These are phyloP conservation scores for Chrysogorgia sp. DNA, from an alignment of 92 coral and sea anemone species.

Conservation along the genomic window DNA sequence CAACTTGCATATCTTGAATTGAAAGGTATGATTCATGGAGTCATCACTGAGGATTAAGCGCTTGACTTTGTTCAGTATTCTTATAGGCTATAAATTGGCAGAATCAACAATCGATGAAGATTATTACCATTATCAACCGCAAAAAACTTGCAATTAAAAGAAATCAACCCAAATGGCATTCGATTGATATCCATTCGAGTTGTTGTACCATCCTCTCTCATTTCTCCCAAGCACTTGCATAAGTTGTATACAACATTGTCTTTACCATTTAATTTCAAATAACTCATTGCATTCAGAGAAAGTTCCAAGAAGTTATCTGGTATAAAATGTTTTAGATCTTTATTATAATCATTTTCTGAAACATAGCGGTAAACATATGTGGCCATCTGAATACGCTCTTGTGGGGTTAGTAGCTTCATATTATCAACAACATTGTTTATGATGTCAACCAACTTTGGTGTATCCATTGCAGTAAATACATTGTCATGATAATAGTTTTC, in stretches of 20 bases:
- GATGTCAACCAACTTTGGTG: conserved; percentile 6
- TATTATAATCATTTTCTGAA: conserved; percentile 27
- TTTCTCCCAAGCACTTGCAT: conserved; percentile 38
- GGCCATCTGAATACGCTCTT: conserved; percentile 26
- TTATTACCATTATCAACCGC: conserved; percentile 50
- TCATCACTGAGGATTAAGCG: conserved; percentile 50
- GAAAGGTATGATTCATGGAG: conserved; percentile 34
- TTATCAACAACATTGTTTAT: conserved; percentile 19
- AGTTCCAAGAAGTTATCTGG: conserved; percentile 15
- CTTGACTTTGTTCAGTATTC: no score
- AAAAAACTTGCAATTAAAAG: conserved; percentile 55
- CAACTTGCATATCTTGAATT: conserved; percentile 32
- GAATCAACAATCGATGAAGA: conserved; percentile 24
- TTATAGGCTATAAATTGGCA: no score
- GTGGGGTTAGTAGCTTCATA: not conserved
- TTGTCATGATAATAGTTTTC: conserved; percentile 2
- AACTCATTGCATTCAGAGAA: conserved; percentile 19
- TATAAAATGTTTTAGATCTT: conserved; percentile 24
- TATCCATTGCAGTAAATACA: not conserved
- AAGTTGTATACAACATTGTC: conserved; percentile 42
- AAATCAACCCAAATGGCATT: conserved; percentile 58
- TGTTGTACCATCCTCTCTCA: conserved; percentile 33
- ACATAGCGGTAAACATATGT: conserved; percentile 8
- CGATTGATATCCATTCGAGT: conserved; percentile 36
- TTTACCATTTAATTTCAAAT: conserved; percentile 26